Conservation (phyloP, 2,797 vertebrate genomes). For the Semotilus atromaculatus region DNA sequence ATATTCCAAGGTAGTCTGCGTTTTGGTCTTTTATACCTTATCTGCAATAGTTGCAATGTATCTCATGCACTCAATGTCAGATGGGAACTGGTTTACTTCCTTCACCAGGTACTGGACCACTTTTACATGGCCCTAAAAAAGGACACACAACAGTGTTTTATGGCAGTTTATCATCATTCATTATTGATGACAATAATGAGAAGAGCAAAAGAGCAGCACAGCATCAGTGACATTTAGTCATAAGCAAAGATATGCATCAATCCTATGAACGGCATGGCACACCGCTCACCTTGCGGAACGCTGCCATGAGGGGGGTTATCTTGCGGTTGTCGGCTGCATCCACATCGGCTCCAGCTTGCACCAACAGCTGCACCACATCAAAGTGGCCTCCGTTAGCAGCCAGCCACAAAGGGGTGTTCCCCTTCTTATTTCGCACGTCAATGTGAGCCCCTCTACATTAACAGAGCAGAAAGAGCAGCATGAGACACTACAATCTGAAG, state of each 20-base stretch:
- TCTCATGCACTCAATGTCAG: slow-evolving; percentile 99
- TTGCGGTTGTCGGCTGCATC: slow-evolving; percentile 99
- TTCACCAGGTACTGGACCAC: slow-evolving; percentile 99
- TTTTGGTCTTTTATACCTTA: slow-evolving; percentile 80
- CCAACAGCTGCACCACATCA: slow-evolving; percentile 95
- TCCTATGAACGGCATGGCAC: neutral
- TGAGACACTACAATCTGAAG: neutral
- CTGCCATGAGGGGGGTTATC: slow-evolving; percentile 98
- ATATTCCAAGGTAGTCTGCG: neutral
- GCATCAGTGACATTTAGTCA: neutral
- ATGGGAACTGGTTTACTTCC: slow-evolving; percentile 98
- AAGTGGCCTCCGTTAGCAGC: slow-evolving; percentile 97
- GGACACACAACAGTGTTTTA: neutral
- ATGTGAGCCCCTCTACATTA: slow-evolving; percentile 91
- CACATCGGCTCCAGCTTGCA: slow-evolving; percentile 95
- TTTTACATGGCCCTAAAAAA: slow-evolving; percentile 91
- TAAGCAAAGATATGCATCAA: neutral
- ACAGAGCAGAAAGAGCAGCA: slow-evolving; percentile 25
- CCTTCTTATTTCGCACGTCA: slow-evolving; percentile 98
- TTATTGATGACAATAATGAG: no score
- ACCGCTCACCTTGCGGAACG: slow-evolving; percentile 91
- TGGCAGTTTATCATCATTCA: neutral
- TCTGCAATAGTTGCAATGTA: slow-evolving; percentile 98
- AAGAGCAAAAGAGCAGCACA: neutral
- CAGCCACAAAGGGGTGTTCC: slow-evolving; percentile 97